Percentiles rank a stretch among this genome's conserved stretches.
Conservation (phyloP, 2,797 vertebrate genomes). For the Micropoecilia bifurca region DNA sequence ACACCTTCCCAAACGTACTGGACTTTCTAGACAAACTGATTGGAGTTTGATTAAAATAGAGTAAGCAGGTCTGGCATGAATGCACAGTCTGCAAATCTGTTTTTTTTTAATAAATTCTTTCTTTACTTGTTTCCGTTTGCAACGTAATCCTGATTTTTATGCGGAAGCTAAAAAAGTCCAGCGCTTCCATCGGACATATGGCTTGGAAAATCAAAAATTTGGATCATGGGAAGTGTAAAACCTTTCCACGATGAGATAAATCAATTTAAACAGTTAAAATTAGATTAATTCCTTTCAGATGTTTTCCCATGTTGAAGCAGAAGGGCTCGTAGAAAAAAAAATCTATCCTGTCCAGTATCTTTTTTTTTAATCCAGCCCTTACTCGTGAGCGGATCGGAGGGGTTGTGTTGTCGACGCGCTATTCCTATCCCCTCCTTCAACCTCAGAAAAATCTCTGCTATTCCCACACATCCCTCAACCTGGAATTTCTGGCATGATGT, state of each 20-base stretch:
- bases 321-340: not conserved
- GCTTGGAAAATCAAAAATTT: slow-evolving; percentile 5
- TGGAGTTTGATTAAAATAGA: no score
- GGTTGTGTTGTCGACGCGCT: slow-evolving; percentile 38
- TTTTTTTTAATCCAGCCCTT: not conserved
- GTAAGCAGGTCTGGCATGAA: no score
- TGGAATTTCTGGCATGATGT: slow-evolving; percentile 62
- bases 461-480: slow-evolving; percentile 67
- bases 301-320: slow-evolving; percentile 19
- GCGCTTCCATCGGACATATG: not conserved
- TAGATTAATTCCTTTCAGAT: slow-evolving; percentile 9
- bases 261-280: slow-evolving; percentile 36
- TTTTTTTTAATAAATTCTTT: no score
- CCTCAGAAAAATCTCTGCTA: slow-evolving; percentile 65
- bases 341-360: not conserved
- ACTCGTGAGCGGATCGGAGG: slow-evolving; percentile 46
- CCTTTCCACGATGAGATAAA: slow-evolving; percentile 14
- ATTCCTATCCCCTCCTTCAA: slow-evolving; percentile 64
- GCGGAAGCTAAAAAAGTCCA: not conserved
- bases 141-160: not conserved
- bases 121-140: no score
- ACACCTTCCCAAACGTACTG: no score
- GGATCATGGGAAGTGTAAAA: slow-evolving; percentile 19
- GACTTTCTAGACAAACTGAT: no score
- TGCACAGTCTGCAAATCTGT: no score